These are phyloP conservation scores for Coilia nasus DNA, from an alignment of 2,797 vertebrate species.

Conservation along the genomic window DNA sequence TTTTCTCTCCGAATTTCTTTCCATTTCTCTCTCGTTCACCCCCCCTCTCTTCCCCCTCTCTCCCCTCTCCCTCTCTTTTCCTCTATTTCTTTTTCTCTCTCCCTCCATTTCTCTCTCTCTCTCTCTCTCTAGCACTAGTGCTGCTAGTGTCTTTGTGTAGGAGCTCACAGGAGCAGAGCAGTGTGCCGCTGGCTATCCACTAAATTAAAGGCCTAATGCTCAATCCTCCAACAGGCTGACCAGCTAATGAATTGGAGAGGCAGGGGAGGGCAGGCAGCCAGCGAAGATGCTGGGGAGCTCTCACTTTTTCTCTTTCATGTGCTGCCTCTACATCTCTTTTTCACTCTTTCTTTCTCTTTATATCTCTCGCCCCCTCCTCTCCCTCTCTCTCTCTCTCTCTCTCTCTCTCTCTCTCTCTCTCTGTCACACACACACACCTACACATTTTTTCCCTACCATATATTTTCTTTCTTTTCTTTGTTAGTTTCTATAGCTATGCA, in stretches of 20 bases:
- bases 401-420: not conserved
- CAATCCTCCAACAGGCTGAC: constrained; percentile 85
- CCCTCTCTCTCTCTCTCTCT: not conserved
- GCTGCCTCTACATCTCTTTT: not conserved
- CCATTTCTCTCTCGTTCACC: too few species aligned
- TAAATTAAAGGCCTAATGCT: constrained; percentile 94
- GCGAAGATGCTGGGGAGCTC: too few species aligned
- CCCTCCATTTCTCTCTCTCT: not conserved
- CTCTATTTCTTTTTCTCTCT: not conserved
- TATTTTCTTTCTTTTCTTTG: too few species aligned
- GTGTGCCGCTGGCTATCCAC: constrained; percentile 86
- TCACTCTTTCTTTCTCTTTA: not conserved
- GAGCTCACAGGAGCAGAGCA: constrained; percentile 33
- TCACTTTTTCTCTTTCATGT: not conserved
- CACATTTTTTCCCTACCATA: not conserved
- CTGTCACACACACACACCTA: not conserved
- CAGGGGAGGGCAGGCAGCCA: too few species aligned
- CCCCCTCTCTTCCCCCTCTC: not conserved
- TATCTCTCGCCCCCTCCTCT: not conserved
- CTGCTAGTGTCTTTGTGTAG: not conserved
- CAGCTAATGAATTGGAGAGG: constrained; percentile 88
- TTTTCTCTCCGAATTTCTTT: too few species aligned
- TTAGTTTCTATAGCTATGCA: not conserved
- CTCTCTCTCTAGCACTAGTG: not conserved
- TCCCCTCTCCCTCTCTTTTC: not conserved